Conservation (phyloP, 1,140 invertebrate genomes). For the Solenopsis fugax region DNA sequence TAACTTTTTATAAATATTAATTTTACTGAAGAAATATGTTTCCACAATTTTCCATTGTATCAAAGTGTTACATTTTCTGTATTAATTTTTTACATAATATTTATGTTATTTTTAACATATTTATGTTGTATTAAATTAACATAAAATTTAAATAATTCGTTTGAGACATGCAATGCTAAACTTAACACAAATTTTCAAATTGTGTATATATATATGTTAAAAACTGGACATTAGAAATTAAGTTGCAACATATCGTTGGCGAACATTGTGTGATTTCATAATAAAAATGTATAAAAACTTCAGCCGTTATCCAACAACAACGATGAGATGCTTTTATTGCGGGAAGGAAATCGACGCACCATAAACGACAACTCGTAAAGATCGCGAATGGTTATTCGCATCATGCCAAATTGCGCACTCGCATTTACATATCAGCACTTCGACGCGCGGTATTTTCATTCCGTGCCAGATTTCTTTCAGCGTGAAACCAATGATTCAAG, state of each 20-base stretch:
- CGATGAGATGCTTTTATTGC: constrained; percentile 3
- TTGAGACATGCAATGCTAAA: too few relatives aligned
- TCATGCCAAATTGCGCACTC: constrained; percentile 68
- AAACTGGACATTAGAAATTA: background rate
- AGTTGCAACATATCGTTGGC: background rate
- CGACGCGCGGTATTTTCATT: constrained; percentile 56
- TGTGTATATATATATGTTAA: background rate
- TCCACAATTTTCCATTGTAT: too few relatives aligned
- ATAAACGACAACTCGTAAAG: constrained; percentile 60
- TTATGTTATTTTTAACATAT: too few relatives aligned
- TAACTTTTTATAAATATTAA: too few relatives aligned
- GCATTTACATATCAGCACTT: constrained; percentile 57
- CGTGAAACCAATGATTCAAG: background rate
- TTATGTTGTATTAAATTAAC: too few relatives aligned
- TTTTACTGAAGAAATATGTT: too few relatives aligned
- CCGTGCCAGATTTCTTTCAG: constrained; percentile 39
- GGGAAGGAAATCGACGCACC: constrained; percentile 8
- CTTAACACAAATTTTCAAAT: too few relatives aligned
- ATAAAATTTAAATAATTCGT: too few relatives aligned
- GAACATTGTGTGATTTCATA: background rate
- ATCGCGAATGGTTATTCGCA: constrained; percentile 46
- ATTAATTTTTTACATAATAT: too few relatives aligned
- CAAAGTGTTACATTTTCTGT: too few relatives aligned
- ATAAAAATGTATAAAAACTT: background rate
- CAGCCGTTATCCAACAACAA: constrained; percentile 1